Percentiles rank a stretch among this genome's conserved stretches.
Conservation (phyloP, 2,113 vertebrate species). For the Jacana jacana region DNA sequence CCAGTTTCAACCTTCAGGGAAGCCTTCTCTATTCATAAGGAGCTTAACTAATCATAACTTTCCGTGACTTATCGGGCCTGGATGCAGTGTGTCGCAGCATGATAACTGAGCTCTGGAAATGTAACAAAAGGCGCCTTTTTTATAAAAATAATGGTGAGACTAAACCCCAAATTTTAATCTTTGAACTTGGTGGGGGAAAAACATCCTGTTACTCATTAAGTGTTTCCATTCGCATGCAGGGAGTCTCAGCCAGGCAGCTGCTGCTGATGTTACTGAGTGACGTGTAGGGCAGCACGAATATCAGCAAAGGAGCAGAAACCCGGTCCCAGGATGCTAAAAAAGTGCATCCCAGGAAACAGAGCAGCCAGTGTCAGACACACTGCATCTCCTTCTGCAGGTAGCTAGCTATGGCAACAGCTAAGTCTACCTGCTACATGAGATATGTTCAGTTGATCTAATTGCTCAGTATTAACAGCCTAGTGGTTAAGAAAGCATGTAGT, state of each 20-base stretch:
- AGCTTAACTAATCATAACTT: conserved; percentile 66
- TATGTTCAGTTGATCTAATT: not conserved
- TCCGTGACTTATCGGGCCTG: conserved; percentile 62
- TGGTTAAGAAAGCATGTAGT: not conserved
- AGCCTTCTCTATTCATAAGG: conserved; percentile 44
- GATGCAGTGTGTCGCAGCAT: conserved; percentile 52
- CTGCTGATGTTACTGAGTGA: conserved; percentile 24
- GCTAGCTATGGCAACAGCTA: not conserved
- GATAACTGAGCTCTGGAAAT: conserved; percentile 61
- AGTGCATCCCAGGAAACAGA: conserved; percentile 37
- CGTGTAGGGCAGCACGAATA: conserved; percentile 24
- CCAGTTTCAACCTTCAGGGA: conserved; percentile 40
- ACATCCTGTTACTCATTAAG: conserved; percentile 68
- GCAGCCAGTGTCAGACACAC: not conserved
- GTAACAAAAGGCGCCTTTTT: conserved; percentile 65
- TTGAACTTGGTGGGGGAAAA: conserved; percentile 41
- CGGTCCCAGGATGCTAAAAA: not conserved
- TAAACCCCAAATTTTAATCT: conserved; percentile 74
- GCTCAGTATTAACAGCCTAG: not conserved
- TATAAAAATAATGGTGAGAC: conserved; percentile 63
- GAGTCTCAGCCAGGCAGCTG: conserved; percentile 49
- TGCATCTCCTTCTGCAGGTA: not conserved
- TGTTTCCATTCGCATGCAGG: conserved; percentile 42
- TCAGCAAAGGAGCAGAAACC: conserved; percentile 49
- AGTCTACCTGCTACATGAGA: not conserved